Percentiles rank a stretch among this genome's conserved stretches.
Conservation (phyloP, 2,797 vertebrate species). For the Antennarius maculatus region DNA sequence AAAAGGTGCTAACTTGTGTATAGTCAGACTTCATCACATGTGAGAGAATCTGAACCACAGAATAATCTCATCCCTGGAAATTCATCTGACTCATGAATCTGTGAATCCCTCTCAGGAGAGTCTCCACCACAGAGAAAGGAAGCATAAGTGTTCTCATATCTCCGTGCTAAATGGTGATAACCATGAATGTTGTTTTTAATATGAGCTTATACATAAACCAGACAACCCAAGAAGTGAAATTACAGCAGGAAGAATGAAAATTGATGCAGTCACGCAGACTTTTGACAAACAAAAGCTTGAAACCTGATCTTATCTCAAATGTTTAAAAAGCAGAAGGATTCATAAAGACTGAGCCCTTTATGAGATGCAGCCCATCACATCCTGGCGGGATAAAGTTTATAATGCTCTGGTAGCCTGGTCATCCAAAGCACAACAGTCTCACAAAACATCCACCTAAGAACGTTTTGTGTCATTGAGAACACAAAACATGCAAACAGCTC, state of each 20-base stretch:
- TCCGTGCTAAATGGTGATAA: constrained; percentile 2
- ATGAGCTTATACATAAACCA: neutral
- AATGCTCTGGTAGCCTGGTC: neutral
- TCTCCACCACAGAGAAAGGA: constrained; percentile 37
- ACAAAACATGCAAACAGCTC: no score
- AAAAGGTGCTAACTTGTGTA: constrained; percentile 27
- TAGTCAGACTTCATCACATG: constrained; percentile 10
- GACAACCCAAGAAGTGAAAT: no score
- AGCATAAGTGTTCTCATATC: constrained; percentile 3
- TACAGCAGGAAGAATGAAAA: no score
- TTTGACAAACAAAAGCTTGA: no score
- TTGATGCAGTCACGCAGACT: neutral
- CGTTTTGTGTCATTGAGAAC: no score
- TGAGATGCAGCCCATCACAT: no score
- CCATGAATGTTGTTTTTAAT: constrained; percentile 12
- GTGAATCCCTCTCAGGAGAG: constrained; percentile 33
- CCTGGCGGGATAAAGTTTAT: no score
- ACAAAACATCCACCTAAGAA: no score
- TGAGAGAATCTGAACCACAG: constrained; percentile 25
- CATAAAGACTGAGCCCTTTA: neutral
- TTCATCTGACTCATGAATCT: constrained; percentile 29
- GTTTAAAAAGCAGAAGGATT: neutral
- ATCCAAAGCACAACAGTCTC: neutral
- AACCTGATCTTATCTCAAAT: neutral
- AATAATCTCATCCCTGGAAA: constrained; percentile 24